Evolutionary conservation across 2,113 vertebrate species (phyloP).

Genomic region (Perca fluviatilis): DNA sequence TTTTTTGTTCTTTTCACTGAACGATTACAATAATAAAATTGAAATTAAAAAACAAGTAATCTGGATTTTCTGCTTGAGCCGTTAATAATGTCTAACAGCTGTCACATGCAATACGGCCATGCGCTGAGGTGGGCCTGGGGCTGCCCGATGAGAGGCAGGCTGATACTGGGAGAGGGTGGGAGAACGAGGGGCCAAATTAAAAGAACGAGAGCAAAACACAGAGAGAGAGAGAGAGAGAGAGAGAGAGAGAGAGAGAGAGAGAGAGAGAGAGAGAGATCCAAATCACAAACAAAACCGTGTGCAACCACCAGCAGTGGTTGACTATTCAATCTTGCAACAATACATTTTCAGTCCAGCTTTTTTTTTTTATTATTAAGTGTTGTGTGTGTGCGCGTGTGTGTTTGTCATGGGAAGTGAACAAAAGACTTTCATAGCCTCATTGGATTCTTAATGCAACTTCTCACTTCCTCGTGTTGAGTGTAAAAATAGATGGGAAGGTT

Average conservation of each 20-base stretch:
- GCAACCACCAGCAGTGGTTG: slow-evolving; percentile 45
- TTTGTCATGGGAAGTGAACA: slow-evolving; percentile 40
- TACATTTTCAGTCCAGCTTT: slow-evolving; percentile 33
- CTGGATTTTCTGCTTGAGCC: slow-evolving; percentile 84
- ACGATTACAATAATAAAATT: slow-evolving; percentile 82
- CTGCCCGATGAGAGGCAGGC: slow-evolving; percentile 72
- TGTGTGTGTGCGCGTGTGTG: not conserved
- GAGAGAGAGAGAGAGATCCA: slow-evolving; percentile 31
- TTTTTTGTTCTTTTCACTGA: slow-evolving; percentile 69
- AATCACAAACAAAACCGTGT: slow-evolving; percentile 67
- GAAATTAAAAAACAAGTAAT: slow-evolving; percentile 85
- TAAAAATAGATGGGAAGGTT: slow-evolving; percentile 77
- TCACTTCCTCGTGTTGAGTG: slow-evolving; percentile 67
- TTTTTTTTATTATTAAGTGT: not conserved
- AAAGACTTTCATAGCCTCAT: slow-evolving; percentile 31
- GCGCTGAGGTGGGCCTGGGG: slow-evolving; percentile 73
- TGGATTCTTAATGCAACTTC: slow-evolving; percentile 52
- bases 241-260: slow-evolving; percentile 25
- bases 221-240: slow-evolving; percentile 21
- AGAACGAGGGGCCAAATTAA: not conserved
- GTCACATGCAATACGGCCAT: slow-evolving; percentile 75
- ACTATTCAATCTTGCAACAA: slow-evolving; percentile 46
- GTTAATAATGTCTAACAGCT: slow-evolving; percentile 86
- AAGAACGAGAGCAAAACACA: not conserved
- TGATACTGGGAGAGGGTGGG: slow-evolving; percentile 56